These are phyloP conservation scores for Drosophila nigricruria DNA, from an alignment of 2,888 invertebrate species.

Conservation along the genomic window DNA sequence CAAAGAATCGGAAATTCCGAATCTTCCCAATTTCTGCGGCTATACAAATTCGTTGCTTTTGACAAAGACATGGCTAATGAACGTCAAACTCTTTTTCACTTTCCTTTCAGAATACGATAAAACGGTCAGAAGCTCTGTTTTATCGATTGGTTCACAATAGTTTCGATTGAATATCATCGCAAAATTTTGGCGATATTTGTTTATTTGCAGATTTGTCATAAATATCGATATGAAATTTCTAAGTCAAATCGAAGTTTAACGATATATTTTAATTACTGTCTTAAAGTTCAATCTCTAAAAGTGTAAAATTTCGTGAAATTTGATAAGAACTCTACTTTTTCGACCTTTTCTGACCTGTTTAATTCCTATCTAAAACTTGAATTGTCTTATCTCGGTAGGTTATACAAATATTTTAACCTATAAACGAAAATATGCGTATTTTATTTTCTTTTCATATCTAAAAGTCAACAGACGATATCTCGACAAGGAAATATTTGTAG, in stretches of 20 bases:
- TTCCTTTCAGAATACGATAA: neutral
- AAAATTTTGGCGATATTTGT: neutral
- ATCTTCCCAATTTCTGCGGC: neutral
- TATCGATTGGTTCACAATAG: neutral
- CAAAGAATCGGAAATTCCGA: neutral
- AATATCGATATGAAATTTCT: neutral
- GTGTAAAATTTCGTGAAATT: too few relatives aligned
- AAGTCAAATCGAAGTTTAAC: neutral
- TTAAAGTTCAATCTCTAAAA: too few relatives aligned
- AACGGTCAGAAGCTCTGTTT: neutral
- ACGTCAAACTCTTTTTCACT: neutral
- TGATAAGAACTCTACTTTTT: neutral
- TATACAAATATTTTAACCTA: neutral
- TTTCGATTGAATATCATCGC: neutral
- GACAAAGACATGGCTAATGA: neutral
- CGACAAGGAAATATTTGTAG: neutral
- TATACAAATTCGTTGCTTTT: neutral
- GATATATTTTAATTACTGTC: too few relatives aligned
- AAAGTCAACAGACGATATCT: neutral
- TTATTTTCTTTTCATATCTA: neutral
- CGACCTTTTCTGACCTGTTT: neutral
- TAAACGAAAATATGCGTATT: neutral
- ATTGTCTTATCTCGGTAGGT: neutral
- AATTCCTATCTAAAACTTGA: neutral
- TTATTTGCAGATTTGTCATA: neutral